These are phyloP conservation scores for Epizoanthus stellaris DNA, from an alignment of 92 coral and sea anemone genomes.

Conservation along the genomic window DNA sequence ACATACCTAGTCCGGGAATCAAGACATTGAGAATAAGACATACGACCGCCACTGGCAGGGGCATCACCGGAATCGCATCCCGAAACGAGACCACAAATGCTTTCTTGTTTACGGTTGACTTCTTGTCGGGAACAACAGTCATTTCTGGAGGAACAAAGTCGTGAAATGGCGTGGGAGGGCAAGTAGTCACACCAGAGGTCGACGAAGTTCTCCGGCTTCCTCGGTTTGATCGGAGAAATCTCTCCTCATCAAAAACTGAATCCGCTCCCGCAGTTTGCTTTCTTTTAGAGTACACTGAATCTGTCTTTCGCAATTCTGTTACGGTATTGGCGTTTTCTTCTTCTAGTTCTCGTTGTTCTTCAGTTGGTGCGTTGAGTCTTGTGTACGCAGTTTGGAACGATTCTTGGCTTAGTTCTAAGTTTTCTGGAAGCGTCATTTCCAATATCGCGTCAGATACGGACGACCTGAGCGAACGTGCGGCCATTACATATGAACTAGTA, in stretches of 20 bases:
- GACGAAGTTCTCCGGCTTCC: slow-evolving; percentile 21
- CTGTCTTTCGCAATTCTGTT: slow-evolving; percentile 32
- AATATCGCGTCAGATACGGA: slow-evolving; percentile 21
- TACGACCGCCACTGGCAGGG: slow-evolving; percentile 80
- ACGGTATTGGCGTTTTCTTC: slow-evolving; percentile 34
- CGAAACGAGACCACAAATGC: slow-evolving; percentile 28
- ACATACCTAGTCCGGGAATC: slow-evolving; percentile 89
- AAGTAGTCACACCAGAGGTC: slow-evolving; percentile 33
- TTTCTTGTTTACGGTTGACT: slow-evolving; percentile 24
- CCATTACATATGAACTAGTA: not conserved
- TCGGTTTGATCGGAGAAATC: not conserved
- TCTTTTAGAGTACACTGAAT: slow-evolving; percentile 13
- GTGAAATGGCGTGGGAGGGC: slow-evolving; percentile 67
- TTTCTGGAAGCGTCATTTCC: slow-evolving; percentile 28
- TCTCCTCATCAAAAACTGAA: slow-evolving; percentile 8
- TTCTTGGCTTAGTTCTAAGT: slow-evolving; percentile 1
- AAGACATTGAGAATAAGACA: slow-evolving; percentile 84
- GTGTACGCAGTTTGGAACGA: not conserved
- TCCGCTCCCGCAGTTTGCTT: slow-evolving; percentile 30
- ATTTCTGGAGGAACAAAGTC: slow-evolving; percentile 85
- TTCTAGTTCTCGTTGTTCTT: slow-evolving; percentile 30
- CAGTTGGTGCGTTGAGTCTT: slow-evolving; percentile 18
- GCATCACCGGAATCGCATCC: slow-evolving; percentile 80
- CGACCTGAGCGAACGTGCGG: slow-evolving; percentile 32
- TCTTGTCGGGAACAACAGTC: slow-evolving; percentile 70